These are phyloP conservation scores for Loriculus beryllinus DNA, from an alignment of 2,797 vertebrate species.

Conservation along the genomic window DNA sequence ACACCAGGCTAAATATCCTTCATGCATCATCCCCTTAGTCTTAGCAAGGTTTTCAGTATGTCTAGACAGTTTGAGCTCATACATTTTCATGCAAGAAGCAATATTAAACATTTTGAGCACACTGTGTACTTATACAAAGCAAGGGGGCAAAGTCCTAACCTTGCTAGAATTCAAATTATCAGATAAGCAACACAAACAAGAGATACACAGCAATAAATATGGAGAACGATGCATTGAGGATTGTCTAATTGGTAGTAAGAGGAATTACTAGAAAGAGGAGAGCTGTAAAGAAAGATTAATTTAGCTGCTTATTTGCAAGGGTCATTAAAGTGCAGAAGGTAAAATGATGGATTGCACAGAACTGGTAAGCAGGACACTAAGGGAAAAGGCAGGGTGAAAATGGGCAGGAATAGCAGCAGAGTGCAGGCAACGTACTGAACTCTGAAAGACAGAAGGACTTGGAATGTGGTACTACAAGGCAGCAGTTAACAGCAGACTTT, in stretches of 20 bases:
- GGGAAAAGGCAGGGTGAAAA: background rate
- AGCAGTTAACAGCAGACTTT: background rate
- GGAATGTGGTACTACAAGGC: background rate
- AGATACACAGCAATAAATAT: background rate
- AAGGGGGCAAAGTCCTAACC: background rate
- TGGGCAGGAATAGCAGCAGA: background rate
- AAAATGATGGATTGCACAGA: background rate
- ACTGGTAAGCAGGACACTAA: background rate
- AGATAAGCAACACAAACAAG: background rate
- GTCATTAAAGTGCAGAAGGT: background rate
- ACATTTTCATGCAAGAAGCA: background rate
- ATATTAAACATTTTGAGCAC: background rate
- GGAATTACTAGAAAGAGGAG: background rate
- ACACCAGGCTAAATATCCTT: background rate
- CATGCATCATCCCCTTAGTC: background rate
- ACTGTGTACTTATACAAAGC: background rate
- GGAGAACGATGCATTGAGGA: background rate
- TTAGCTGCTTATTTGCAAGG: background rate
- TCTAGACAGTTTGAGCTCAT: background rate
- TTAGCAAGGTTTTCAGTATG: background rate
- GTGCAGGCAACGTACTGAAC: background rate
- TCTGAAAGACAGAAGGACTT: background rate
- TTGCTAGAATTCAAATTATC: background rate
- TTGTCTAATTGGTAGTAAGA: background rate
- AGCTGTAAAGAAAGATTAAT: background rate